A percentile compares a stretch with the other conserved stretches of the same genome.
Conservation (phyloP, 1,140 invertebrate species). For the Scylla paramamosain region DNA sequence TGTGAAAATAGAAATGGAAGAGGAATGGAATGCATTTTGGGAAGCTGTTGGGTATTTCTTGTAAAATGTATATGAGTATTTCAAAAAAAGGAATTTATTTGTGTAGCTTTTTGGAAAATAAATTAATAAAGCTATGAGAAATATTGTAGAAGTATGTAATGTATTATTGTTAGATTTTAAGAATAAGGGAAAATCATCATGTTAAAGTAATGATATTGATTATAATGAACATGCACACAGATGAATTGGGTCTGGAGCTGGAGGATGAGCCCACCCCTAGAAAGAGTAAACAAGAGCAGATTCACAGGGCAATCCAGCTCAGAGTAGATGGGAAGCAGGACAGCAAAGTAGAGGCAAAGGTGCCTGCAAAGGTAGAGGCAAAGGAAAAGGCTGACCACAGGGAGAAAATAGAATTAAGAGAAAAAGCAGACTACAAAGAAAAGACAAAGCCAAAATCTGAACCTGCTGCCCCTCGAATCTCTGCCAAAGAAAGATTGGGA, state of each 20-base stretch:
- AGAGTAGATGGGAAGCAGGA: slow-evolving; percentile 37
- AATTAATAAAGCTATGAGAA: no score
- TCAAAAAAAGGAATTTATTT: no score
- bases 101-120: no score
- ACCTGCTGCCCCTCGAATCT: background rate
- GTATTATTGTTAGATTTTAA: no score
- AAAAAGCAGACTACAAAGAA: background rate
- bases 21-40: no score
- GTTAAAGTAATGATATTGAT: no score
- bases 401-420: background rate
- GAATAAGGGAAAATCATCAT: no score
- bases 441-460: slow-evolving; percentile 54
- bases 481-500: slow-evolving; percentile 65
- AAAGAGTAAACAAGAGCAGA: slow-evolving; percentile 45
- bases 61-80: no score
- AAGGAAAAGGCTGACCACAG: slow-evolving; percentile 43
- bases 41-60: no score
- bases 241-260: slow-evolving; percentile 69
- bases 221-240: background rate
- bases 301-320: slow-evolving; percentile 32
- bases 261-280: slow-evolving; percentile 68
- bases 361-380: background rate
- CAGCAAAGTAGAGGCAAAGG: background rate
- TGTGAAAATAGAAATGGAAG: no score
- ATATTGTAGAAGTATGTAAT: no score